Evolutionary conservation across 2,888 invertebrate genomes (phyloP), one percentile per base, ranked within the genome.

Genomic region (Alsophila aescularia): DNA sequence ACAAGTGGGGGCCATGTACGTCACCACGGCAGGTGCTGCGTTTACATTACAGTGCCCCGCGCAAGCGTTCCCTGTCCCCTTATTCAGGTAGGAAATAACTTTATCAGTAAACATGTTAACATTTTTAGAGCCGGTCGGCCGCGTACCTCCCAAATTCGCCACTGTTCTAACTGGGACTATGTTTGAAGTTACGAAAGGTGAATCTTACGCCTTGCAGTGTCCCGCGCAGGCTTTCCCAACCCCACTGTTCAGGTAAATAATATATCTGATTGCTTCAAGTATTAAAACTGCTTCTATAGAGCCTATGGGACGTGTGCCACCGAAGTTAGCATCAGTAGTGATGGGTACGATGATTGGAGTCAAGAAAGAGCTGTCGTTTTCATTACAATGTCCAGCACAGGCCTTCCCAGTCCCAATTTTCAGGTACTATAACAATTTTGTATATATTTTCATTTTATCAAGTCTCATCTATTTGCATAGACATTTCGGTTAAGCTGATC

Each of bases 21-120:
- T 93, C 71, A 93, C 94, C 59, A 85, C 76, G 48, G 69, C 80
- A 66, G 88, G 81, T 60, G 72, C 77, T 18, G 69, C 84, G 66
- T 87, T 94, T 66, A 93, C 94, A 47, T 92, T 96, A 62, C 91
- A 94, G 69, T 96, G 96, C 78, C 95, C 95, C 42, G 95, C 95
- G 52, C 96, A 96, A 90, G 95, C 94, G 68, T 89, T 83, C 78
- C 88, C 89, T 75, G 89, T 88, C 78, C 90, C 90, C 66, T 67
- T 83, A 62, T 90, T 90, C 90, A 90, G 90, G 90, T 91, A 87
- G 83, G 65, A 50, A 39, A 32, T 47, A 68, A 59, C 68, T 67
- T 52, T 70, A 67, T 67, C 73, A 63, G 69, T 69, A 66, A 70
- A 64, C 62, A 66, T 70, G 66, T 67, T 67, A 63, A 70, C 34